phyloP scores from a whole-genome alignment of 2,888 invertebrate species.

The Neuroscelio doddi region DNA sequence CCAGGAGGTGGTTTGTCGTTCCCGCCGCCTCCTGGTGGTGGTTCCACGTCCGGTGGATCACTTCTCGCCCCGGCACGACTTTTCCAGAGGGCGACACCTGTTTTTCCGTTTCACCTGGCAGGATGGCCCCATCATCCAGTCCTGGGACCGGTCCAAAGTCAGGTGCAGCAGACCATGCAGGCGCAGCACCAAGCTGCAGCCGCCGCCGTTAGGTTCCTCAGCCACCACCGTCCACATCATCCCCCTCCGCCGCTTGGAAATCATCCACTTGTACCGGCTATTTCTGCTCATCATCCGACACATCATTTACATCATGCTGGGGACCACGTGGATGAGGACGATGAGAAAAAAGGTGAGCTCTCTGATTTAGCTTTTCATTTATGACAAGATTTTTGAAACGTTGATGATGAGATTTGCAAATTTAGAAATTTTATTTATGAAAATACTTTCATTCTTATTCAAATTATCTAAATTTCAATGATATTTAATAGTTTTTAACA shows the following conservation, averaged over 20 bases:
- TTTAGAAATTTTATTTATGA: no score
- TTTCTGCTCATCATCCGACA: conserved; percentile 63
- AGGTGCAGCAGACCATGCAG: conserved; percentile 68
- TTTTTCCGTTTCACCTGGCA: conserved; percentile 68
- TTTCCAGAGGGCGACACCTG: conserved; percentile 68
- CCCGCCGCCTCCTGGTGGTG: conserved; percentile 69
- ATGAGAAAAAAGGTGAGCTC: conserved; percentile 68
- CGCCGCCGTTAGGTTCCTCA: conserved; percentile 64
- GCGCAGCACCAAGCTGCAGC: conserved; percentile 67
- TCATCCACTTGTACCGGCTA: conserved; percentile 65
- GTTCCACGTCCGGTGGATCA: conserved; percentile 62
- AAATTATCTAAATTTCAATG: no score
- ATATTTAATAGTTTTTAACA: no score
- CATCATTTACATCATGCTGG: conserved; percentile 64
- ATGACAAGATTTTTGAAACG: no score
- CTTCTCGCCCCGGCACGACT: conserved; percentile 64
- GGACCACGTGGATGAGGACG: conserved; percentile 69
- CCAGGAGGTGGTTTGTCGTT: conserved; percentile 71
- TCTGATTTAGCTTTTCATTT: no score
- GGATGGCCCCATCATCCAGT: conserved; percentile 70
- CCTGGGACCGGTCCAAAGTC: conserved; percentile 67
- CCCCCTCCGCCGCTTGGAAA: conserved; percentile 64
- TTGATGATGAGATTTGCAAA: no score
- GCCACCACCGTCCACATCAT: conserved; percentile 69
- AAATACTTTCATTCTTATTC: no score